phyloP scores from a whole-genome alignment of 2,888 invertebrate genomes.

The Lithodes maja region DNA sequence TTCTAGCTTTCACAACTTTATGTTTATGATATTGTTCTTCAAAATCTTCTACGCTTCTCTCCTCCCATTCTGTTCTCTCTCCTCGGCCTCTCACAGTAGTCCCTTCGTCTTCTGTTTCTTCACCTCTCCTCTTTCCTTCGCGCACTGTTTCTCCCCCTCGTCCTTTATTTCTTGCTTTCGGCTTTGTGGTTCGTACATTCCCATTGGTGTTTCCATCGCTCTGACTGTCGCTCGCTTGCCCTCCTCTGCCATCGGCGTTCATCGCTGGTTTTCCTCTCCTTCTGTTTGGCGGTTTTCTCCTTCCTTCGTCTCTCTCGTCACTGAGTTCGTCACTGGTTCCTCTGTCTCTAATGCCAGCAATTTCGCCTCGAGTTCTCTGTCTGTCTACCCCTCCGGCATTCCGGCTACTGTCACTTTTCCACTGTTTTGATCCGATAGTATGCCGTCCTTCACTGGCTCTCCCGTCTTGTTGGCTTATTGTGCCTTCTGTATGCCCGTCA shows the following conservation, averaged over 20 bases:
- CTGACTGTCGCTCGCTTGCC: neutral
- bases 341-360: neutral
- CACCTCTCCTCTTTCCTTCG: neutral
- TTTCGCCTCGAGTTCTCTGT: neutral
- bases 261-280: neutral
- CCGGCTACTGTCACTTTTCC: neutral
- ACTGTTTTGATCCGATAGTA: neutral
- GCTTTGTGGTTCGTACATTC: neutral
- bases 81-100: neutral
- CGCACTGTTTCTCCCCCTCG: constrained; percentile 2
- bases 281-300: neutral
- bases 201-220: neutral
- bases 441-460: neutral
- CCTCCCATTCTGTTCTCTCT: neutral
- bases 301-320: neutral
- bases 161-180: neutral
- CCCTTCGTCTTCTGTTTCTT: neutral
- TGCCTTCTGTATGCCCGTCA: neutral
- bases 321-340: constrained; percentile 16
- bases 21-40: neutral
- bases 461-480: neutral
- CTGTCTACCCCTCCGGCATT: constrained; percentile 15
- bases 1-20: neutral
- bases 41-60: neutral
- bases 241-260: neutral